Evolutionary conservation across 2,113 vertebrate species (phyloP), one percentile per base, ranked within the genome.

Genomic region (Talpa occidentalis): DNA sequence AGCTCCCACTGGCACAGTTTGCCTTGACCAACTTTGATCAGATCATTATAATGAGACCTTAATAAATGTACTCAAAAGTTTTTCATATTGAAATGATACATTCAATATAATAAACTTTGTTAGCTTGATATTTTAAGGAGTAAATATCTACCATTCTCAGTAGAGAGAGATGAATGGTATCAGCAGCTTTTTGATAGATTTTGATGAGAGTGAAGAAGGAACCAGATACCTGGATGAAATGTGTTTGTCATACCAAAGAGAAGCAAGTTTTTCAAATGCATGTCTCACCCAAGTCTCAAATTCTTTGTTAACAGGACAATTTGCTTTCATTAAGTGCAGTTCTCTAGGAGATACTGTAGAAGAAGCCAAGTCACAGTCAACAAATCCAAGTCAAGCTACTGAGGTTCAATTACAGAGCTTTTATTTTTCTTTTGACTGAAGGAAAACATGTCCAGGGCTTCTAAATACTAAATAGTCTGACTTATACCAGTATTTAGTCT

Each of bases 1-100:
- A 17, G 49, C 49, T n/a, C 49, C 49, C 49, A 52, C 14, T 16
- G 16, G 49, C 3, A 15, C 49, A 52, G 21, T 22, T 22, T 22
- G 21, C 54, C 54, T 22, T 22, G 19, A 56, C 6, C 16, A 8
- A 22, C 54, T 22, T 22, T 56, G 19, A 56, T 22, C 54, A 56
- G 54, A 56, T 7, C 21, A 44, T 92, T 62, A n/a, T 19, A 74
- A 26, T 77, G 70, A 94, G 52, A 95, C 52, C 67, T 88, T 89
- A 93, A 93, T 35, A 95, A 78, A 91, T 67, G 35, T 94, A n/a
- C 87, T 28, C 91, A 79, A 59, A 54, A 32, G 1, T 35, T 73
- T 88, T 95, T 95, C 93, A 94, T 95, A 67, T 94, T 96, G 86
- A 96, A 97, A 96, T 94, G 67, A 88, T n/a, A 95, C 17, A 52